Base-by-base conservation (phyloP, 1,140 invertebrate species). In the Ceratina japonica region DNA sequence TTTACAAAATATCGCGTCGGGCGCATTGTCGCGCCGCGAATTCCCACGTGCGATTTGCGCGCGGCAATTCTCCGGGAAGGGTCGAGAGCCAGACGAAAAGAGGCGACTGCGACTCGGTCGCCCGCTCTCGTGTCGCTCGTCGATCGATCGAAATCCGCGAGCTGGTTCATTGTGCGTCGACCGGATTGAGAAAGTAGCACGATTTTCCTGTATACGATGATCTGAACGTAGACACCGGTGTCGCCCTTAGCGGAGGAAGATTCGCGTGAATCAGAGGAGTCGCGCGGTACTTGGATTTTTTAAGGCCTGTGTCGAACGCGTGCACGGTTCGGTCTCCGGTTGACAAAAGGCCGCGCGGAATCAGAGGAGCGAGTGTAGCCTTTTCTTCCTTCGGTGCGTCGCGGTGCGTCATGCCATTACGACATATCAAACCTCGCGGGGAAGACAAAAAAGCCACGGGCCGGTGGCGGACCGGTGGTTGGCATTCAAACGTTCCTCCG, bases 401-500 rank as follows among this genome's bases (percentile, higher is more conserved):
- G 66, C 52, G 44, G 54, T 66, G 65, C 71, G 77, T 85, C 71
- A 75, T 75, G 68, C 79, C 79, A 82, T 85, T 82, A 79, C 75
- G 68, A 72, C 79, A 72, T 85, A 85, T 85, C 84, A 85, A 85
- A 85, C 71, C 79, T 73, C 72, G 64, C 49, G 54, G 64, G 64
- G 65, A 65, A 81, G 59, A 84, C 72, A 77, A 84, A 85, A 77
- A 77, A 73, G 62, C 51, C 70, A 59, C 51, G 73, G 78, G 79
- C 80, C 83, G 75, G 63, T 75, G 81, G 80, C 83, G 61, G 73
- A 37, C 76, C 79, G 83, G 62, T 82, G 84, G 76, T 80, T 86
- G 76, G 70, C 83, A 86, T 86, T 86, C 83, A 86, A 86, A 85
- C 83, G 84, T 82, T 86, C 66, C 83, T 80, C 54, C 83, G 74